These are phyloP conservation scores for Neofelis nebulosa DNA, from an alignment of 2,113 vertebrate genomes.

Conservation along the genomic window DNA sequence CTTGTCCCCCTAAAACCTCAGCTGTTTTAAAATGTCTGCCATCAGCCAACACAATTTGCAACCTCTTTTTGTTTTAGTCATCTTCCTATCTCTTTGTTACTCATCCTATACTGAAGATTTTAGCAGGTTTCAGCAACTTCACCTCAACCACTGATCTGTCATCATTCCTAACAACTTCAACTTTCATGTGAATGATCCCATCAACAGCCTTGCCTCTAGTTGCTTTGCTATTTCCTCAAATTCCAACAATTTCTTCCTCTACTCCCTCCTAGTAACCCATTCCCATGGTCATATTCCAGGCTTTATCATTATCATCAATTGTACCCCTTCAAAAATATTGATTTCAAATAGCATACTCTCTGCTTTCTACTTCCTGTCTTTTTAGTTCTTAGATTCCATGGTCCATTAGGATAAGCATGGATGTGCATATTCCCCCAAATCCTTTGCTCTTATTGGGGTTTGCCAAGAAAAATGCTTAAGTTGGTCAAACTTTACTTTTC, in stretches of 20 bases:
- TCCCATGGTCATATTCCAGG: neutral
- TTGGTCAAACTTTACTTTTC: neutral
- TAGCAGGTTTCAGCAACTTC: neutral
- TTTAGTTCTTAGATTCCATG: neutral
- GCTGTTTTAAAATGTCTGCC: neutral
- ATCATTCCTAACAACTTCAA: neutral
- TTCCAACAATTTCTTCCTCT: neutral
- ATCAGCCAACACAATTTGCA: neutral
- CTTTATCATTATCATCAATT: neutral
- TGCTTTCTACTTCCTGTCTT: neutral
- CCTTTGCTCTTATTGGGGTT: neutral
- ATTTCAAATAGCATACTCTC: neutral
- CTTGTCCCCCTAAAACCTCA: neutral
- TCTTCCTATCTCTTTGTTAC: neutral
- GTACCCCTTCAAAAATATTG: neutral
- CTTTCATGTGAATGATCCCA: neutral
- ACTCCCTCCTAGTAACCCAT: neutral
- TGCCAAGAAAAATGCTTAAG: neutral
- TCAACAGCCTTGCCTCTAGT: neutral
- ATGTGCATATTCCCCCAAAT: neutral
- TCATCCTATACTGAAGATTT: neutral
- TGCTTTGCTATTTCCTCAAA: neutral
- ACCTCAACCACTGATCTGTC: neutral
- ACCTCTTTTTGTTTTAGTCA: neutral
- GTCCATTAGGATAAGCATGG: neutral